Percentiles rank a stretch among this genome's conserved stretches.
These are phyloP conservation scores for Strix aluco DNA, from an alignment of 2,113 vertebrate species.

Conservation along the genomic window DNA sequence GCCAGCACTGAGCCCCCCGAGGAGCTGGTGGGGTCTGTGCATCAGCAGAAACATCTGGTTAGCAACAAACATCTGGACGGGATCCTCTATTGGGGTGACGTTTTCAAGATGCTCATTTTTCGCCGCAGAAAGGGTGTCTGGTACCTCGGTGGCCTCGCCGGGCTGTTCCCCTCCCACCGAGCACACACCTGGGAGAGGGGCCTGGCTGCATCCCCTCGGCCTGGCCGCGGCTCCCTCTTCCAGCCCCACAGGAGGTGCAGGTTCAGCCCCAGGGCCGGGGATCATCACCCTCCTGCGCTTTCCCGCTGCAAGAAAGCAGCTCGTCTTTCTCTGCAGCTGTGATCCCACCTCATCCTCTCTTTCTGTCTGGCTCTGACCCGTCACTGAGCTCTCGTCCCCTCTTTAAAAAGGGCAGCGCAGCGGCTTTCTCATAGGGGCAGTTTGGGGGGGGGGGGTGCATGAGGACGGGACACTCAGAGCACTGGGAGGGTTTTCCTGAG, in stretches of 20 bases:
- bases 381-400: not conserved
- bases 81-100: too few relatives aligned
- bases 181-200: not conserved
- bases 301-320: not conserved
- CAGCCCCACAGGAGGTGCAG: not conserved
- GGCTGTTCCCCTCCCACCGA: rapidly evolving
- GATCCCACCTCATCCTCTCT: not conserved
- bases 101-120: not conserved
- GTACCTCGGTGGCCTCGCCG: not conserved
- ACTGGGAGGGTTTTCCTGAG: too few relatives aligned
- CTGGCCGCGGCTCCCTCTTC: not conserved
- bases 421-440: not conserved
- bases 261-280: not conserved
- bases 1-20: not conserved
- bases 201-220: not conserved
- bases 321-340: not conserved
- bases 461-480: not conserved
- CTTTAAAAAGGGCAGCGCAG: not conserved
- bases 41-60: not conserved
- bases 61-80: not conserved
- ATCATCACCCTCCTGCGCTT: not conserved
- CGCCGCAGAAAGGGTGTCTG: not conserved
- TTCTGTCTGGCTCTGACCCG: not conserved
- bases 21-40: not conserved
- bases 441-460: not conserved